Conservation (phyloP, 2,888 invertebrate species). For the Apamea monoglypha region DNA sequence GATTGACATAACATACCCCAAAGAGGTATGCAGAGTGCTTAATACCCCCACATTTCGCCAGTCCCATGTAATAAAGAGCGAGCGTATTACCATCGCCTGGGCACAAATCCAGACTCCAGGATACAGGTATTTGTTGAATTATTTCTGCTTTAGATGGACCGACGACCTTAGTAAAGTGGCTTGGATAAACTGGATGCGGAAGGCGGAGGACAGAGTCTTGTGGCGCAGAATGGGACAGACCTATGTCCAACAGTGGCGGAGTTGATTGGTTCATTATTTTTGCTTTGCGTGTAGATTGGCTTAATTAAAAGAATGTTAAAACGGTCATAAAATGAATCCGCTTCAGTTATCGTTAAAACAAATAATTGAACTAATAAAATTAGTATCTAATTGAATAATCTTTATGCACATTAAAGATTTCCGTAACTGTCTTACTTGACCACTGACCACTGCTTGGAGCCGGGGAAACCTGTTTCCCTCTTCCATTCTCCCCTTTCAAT, state of each 20-base stretch:
- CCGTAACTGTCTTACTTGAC: neutral
- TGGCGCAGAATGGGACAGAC: too few species aligned
- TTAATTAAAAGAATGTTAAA: neutral
- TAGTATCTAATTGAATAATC: constrained; percentile 16
- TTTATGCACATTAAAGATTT: constrained; percentile 2
- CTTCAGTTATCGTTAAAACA: neutral
- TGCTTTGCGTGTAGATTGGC: neutral
- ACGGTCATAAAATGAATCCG: neutral
- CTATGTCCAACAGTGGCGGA: too few species aligned
- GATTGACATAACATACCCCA: too few species aligned
- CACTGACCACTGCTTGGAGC: neutral
- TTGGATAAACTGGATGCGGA: too few species aligned
- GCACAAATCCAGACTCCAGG: neutral
- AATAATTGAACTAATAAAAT: constrained; percentile 12
- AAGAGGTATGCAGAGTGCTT: too few species aligned
- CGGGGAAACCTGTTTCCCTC: neutral
- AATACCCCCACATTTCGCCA: too few species aligned
- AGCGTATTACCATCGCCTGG: neutral
- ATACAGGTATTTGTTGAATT: neutral
- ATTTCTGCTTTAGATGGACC: too few species aligned
- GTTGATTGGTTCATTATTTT: too few species aligned
- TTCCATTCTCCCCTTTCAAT: neutral
- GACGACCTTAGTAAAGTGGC: too few species aligned
- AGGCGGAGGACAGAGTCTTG: too few species aligned
- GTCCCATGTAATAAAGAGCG: too few species aligned